Percentiles rank a stretch among this genome's conserved stretches.
phyloP scores from a whole-genome alignment of 2,797 vertebrate species.

The Paramormyrops hopkinsi region DNA sequence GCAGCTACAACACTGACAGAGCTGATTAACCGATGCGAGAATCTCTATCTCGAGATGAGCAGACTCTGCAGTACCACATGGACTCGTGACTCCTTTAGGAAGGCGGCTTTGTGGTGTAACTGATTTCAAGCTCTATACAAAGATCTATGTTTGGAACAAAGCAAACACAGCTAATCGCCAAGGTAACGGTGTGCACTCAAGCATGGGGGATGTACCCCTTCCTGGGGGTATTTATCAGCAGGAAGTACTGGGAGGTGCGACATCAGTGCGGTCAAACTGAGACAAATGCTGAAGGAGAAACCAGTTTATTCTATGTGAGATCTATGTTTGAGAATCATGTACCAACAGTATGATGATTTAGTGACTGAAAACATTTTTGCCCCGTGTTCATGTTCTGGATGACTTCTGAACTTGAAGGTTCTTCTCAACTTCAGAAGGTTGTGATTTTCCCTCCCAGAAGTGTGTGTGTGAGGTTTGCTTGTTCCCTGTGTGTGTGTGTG shows the following conservation, averaged over 20 bases:
- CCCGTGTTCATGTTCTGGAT: background rate
- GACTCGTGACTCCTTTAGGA: background rate
- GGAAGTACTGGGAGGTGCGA: background rate
- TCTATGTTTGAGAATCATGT: background rate
- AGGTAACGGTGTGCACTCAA: background rate
- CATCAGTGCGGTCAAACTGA: background rate
- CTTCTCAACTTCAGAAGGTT: too few species aligned
- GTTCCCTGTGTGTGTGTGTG: background rate
- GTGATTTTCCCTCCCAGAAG: background rate
- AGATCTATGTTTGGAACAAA: constrained; percentile 6
- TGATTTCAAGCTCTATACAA: background rate
- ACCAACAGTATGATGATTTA: background rate
- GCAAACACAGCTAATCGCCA: background rate
- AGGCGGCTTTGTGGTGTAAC: background rate
- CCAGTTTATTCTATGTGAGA: background rate
- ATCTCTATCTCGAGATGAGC: background rate
- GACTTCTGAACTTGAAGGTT: background rate
- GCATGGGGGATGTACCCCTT: background rate
- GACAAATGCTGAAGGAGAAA: background rate
- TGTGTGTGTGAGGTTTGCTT: background rate
- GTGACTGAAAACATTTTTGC: background rate
- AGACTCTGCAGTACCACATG: background rate
- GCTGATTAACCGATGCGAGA: background rate
- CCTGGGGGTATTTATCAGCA: background rate
- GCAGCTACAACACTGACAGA: background rate